Evolutionary conservation across 2,113 vertebrate genomes (phyloP).

Genomic region (Gnathonemus longibarbis): DNA sequence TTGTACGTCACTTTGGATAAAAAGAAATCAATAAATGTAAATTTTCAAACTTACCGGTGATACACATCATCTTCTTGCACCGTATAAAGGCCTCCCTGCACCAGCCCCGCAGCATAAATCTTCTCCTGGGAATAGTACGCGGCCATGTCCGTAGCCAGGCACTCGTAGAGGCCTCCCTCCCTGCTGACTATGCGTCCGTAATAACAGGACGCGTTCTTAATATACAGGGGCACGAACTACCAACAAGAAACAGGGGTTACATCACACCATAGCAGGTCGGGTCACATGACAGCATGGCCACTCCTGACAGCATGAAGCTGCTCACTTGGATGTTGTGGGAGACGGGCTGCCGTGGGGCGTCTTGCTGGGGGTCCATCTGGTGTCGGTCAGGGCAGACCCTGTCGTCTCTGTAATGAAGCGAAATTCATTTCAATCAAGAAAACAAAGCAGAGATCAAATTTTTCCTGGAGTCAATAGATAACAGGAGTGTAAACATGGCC

Average conservation of each 20-base stretch:
- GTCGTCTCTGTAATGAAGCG: conserved; percentile 38
- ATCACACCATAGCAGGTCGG: not conserved
- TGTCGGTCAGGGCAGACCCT: conserved; percentile 55
- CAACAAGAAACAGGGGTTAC: not conserved
- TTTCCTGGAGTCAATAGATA: not conserved
- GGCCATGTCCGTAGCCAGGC: conserved; percentile 44
- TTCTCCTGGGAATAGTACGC: conserved; percentile 43
- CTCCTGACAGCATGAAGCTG: too few species aligned
- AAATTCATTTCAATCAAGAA: not conserved
- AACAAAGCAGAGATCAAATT: not conserved
- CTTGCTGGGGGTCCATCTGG: conserved; percentile 38
- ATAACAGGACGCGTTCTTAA: conserved; percentile 50
- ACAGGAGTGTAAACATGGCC: not conserved
- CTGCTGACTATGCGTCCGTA: conserved; percentile 48
- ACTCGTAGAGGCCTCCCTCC: conserved; percentile 35
- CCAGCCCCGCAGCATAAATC: conserved; percentile 30
- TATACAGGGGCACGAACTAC: conserved; percentile 57
- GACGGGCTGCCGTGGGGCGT: conserved; percentile 42
- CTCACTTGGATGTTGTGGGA: conserved; percentile 50
- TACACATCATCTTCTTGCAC: conserved; percentile 47
- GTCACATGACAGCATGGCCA: too few species aligned
- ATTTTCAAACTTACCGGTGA: conserved; percentile 48
- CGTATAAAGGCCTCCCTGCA: conserved; percentile 45
- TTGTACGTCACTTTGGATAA: not conserved
- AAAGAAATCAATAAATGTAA: not conserved